Evolutionary conservation across 2,888 invertebrate species (phyloP).

Genomic region (Euphydryas editha): DNA sequence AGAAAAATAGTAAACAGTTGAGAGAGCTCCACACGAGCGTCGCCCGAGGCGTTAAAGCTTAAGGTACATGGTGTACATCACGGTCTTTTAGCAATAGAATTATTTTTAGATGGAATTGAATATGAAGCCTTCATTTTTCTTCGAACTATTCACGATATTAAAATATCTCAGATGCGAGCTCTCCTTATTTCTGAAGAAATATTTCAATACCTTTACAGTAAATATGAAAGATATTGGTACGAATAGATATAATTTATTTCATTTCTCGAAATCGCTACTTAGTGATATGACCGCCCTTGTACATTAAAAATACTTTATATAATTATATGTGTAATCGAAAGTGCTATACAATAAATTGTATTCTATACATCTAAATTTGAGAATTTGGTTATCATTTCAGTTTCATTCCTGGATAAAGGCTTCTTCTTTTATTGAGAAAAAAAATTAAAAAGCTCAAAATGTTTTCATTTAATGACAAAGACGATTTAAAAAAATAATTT

Average conservation of each 20-base stretch:
- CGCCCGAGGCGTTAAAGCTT: slow-evolving; percentile 15
- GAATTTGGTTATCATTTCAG: no score
- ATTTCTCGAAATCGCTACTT: background rate
- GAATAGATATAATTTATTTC: background rate
- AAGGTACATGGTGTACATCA: slow-evolving; percentile 17
- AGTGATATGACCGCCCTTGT: no score
- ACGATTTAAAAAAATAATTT: no score
- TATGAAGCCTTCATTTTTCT: slow-evolving; percentile 8
- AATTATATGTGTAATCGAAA: no score
- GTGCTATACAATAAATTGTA: no score
- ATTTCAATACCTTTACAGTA: background rate
- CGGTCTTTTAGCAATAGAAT: slow-evolving; percentile 24
- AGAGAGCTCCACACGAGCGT: slow-evolving; percentile 9
- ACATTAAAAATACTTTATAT: no score
- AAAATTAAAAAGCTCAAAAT: no score
- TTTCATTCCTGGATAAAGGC: no score
- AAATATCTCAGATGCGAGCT: slow-evolving; percentile 15
- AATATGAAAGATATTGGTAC: background rate
- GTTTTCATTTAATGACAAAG: no score
- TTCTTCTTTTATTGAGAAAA: no score
- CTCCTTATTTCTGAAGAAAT: slow-evolving; percentile 7
- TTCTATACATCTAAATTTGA: no score
- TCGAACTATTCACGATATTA: slow-evolving; percentile 21
- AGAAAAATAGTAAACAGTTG: slow-evolving; percentile 24
- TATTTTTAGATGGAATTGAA: slow-evolving; percentile 19